Conservation (phyloP, 2,888 invertebrate species). For the Cosmia pyralina region DNA sequence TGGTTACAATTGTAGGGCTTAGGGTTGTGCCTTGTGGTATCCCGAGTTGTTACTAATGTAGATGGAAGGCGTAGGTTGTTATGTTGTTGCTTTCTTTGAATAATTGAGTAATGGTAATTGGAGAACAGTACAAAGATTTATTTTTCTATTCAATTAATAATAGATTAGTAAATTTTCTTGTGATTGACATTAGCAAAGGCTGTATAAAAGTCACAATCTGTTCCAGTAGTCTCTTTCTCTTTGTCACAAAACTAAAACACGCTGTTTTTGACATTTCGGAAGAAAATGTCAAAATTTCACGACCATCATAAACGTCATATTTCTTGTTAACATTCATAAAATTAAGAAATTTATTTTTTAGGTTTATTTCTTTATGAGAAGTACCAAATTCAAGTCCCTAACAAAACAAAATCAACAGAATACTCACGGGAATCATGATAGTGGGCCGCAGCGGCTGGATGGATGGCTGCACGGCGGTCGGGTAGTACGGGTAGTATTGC, state of each 20-base stretch:
- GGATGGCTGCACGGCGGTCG: constrained; percentile 92
- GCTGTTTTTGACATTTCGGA: neutral
- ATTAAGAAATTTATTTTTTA: no score
- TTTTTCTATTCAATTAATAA: neutral
- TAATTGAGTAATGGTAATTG: no score
- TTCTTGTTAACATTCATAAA: neutral
- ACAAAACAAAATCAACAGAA: neutral
- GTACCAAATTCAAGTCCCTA: neutral
- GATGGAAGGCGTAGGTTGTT: no score
- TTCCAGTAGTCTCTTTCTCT: no score
- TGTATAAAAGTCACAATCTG: neutral
- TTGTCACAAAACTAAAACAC: no score
- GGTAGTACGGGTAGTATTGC: constrained; percentile 94
- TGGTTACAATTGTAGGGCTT: neutral
- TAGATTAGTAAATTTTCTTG: neutral
- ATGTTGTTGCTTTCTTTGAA: no score
- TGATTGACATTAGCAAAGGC: neutral
- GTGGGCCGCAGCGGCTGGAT: constrained; percentile 92
- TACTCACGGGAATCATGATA: constrained; percentile 93
- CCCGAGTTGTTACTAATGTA: no score
- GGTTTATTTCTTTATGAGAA: no score
- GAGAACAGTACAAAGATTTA: no score
- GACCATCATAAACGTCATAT: no score
- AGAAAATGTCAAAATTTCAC: neutral
- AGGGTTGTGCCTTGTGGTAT: constrained; percentile 23